Evolutionary conservation across 2,797 vertebrate genomes (phyloP), one percentile per base, ranked within the genome.

Genomic region (Agapornis canus): DNA sequence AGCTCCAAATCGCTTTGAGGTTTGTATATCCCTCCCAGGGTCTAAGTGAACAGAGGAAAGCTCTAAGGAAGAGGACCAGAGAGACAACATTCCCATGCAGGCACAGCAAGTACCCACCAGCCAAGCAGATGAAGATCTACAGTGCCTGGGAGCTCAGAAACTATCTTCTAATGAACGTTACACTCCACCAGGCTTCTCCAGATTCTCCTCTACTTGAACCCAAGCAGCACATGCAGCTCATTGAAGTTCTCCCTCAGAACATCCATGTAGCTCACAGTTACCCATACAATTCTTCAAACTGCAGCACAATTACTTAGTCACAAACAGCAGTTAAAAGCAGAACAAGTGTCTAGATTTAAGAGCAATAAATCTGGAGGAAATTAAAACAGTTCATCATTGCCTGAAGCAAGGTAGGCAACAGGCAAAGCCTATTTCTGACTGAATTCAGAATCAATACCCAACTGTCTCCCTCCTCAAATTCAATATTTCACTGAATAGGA

Each of bases 191-290:
- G 48, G 61, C 83, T 83, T 37, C 86, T 47, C 81, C 6, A 2
- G 48, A 75, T 40, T 42, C 66, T 87, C 86, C 78, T 42, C 48
- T 14, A 26, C 65, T 78, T 32, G 21, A 72, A 92, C 76, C 37
- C 73, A 29, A 91, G 86, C 81, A 82, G 56, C 91, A 92, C 57
- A 78, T 63, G 69, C 21, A 75, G 73, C 91, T 91, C 84, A 49
- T 84, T 86, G 76, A 52, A 84, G 22, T 51, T 48, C 48, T 48
- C 45, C 85, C 71, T 68, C 51, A 2, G 15, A 86, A 47, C 35
- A 57, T 22, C 57, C 80, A 35, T 35, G n/a, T 35, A 23, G 26
- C 5, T 17, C 56, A n/a, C 51, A 56, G 81, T 70, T 47, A 32
- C 76, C 63, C 79, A 69, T 7, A 32, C 31, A 5, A 57, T 68